These are phyloP conservation scores for Mythimna impura DNA, from an alignment of 2,888 invertebrate species.

Conservation along the genomic window DNA sequence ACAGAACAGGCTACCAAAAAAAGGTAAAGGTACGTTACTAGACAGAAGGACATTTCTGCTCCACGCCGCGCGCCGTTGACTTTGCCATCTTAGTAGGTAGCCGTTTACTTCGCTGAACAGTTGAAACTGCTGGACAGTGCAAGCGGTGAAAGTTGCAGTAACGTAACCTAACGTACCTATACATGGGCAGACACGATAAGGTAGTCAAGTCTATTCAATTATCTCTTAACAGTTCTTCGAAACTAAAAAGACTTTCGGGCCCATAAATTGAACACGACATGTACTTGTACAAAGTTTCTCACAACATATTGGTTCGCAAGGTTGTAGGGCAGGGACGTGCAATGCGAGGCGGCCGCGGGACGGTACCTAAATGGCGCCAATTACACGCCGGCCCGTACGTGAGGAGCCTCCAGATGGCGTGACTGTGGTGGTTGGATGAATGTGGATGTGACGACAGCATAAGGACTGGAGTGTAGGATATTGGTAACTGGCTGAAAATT, in stretches of 20 bases:
- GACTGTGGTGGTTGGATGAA: slow-evolving; percentile 53
- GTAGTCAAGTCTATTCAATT: too few species aligned
- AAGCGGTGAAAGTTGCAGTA: too few species aligned
- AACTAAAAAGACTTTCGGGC: slow-evolving; percentile 18
- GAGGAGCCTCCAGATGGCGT: slow-evolving; percentile 82
- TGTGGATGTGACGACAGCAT: slow-evolving; percentile 69
- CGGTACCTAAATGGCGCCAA: slow-evolving; percentile 86
- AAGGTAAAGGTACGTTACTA: background rate
- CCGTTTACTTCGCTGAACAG: background rate
- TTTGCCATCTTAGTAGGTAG: background rate
- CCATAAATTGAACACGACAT: slow-evolving; percentile 34
- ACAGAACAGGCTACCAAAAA: too few species aligned
- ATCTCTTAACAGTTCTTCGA: background rate
- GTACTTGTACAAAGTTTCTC: slow-evolving; percentile 55
- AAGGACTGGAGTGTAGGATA: background rate
- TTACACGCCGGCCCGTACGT: slow-evolving; percentile 88
- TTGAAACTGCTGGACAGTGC: background rate
- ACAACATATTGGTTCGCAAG: slow-evolving; percentile 68
- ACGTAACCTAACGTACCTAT: too few species aligned
- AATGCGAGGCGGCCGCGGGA: slow-evolving; percentile 74
- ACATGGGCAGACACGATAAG: too few species aligned
- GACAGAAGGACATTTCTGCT: background rate
- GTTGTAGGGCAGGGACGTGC: slow-evolving; percentile 64
- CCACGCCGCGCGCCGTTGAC: background rate
- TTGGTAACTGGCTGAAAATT: background rate